A percentile compares a stretch with the other conserved stretches of the same genome.
Conservation (phyloP, 2,888 invertebrate genomes). For the Exephanes ischioxanthus region DNA sequence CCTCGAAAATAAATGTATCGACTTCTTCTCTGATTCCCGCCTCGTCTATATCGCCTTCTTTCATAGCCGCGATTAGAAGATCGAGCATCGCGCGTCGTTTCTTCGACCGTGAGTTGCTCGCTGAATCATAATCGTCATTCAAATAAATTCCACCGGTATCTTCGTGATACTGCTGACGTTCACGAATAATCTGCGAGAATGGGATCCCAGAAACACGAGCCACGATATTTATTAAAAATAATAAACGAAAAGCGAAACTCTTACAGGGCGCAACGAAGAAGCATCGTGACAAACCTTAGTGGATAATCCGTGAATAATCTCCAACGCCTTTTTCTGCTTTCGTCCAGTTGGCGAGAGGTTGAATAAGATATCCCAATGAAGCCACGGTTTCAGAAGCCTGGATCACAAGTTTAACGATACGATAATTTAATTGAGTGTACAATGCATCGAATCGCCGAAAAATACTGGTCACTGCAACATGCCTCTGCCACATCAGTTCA, state of each 20-base stretch:
- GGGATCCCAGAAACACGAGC: too few species aligned
- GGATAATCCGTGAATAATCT: slow-evolving; percentile 64
- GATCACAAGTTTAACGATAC: background rate
- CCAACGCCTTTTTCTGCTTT: slow-evolving; percentile 25
- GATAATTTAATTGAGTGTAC: background rate
- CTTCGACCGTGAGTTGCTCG: too few species aligned
- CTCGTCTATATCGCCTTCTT: too few species aligned
- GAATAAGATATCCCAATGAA: slow-evolving; percentile 40
- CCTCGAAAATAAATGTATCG: too few species aligned
- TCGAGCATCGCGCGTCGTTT: too few species aligned
- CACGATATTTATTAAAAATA: too few species aligned
- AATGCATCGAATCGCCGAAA: background rate
- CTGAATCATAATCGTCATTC: too few species aligned
- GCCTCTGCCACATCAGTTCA: slow-evolving; percentile 57
- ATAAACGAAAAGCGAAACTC: slow-evolving; percentile 1
- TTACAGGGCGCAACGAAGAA: background rate
- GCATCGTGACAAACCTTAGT: slow-evolving; percentile 41
- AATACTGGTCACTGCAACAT: background rate
- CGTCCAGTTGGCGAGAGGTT: slow-evolving; percentile 34
- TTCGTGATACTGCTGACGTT: too few species aligned
- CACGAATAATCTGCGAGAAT: too few species aligned
- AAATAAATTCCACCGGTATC: too few species aligned
- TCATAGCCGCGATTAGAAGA: too few species aligned
- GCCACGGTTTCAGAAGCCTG: slow-evolving; percentile 66
- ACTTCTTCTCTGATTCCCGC: too few species aligned